phyloP scores from a whole-genome alignment of 2,113 vertebrate species.

The Cochlearius cochlearius region DNA sequence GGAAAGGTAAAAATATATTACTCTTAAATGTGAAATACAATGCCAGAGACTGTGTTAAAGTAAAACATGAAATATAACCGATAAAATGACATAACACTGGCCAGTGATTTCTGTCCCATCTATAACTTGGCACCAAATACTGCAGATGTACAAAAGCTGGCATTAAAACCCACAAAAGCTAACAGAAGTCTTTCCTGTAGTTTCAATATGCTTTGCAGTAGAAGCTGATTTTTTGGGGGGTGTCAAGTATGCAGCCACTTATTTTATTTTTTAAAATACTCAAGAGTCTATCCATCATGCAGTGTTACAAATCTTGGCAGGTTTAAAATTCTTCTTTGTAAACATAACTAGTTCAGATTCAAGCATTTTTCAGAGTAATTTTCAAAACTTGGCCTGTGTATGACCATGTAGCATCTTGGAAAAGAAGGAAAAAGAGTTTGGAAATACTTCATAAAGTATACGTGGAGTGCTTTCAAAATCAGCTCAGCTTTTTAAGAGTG shows the following conservation, averaged over 20 bases:
- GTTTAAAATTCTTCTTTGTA: background rate
- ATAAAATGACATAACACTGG: background rate
- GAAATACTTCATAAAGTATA: background rate
- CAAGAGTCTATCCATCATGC: background rate
- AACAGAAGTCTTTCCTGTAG: background rate
- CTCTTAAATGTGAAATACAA: background rate
- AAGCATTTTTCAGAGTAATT: background rate
- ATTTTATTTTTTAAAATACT: background rate
- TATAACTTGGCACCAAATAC: background rate
- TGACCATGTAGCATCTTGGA: background rate
- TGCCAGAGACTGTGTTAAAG: background rate
- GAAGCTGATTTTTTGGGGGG: background rate
- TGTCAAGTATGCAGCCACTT: background rate
- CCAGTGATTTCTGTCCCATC: background rate
- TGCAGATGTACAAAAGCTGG: background rate
- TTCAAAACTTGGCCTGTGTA: background rate
- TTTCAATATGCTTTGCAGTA: background rate
- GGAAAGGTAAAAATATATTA: background rate
- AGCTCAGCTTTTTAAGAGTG: background rate
- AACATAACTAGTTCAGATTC: background rate
- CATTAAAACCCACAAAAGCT: background rate
- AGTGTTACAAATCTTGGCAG: background rate
- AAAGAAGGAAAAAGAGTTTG: background rate
- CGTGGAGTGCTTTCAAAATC: background rate
- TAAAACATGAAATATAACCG: background rate